Base-by-base conservation (phyloP, 2,797 vertebrate species). In the Falco columbarius region DNA sequence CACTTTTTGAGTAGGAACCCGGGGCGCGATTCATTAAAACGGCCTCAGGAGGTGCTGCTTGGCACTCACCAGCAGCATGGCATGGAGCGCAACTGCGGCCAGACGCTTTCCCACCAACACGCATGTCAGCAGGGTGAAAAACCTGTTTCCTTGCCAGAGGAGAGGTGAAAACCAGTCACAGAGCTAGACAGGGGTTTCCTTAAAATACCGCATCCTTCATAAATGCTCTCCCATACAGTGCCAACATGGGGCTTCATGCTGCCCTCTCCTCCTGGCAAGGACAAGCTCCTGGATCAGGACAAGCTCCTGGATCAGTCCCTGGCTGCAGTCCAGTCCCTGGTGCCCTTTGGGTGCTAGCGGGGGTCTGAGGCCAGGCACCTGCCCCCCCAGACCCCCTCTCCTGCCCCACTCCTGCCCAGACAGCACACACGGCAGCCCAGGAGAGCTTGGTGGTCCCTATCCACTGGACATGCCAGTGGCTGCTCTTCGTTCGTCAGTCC, bases 1-100 rank as follows among this genome's bases (percentile, higher is more conserved):
- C 30, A 8, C 61, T 62, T 59, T 70, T 67, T 59, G 83, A 49
- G 8, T 24, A 58, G 44, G 58, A 52, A 34, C 77, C 15, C 20
- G 40, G 95, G 91, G 96, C 79, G 29, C 51, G 86, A 97, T 98
- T 98, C 97, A 96, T 97, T 95, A 88, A 94, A 98, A 96, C 96
- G 94, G 91, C 97, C 95, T 96, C 51, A 14, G 90, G 46, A 90
- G 54, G 63, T 73, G 86, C 62, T 67, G 65, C 77, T 51, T 8
- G 71, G 63, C 61, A 2, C 54, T 80, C 3, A 13, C 46, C 24
- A 36, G 66, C 54, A 72, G 42, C 58, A 66, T 67, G 67, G 90
- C 71, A 68, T 2, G 14, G 54, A 36, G 65, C 52, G 10, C 58
- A 13, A 1, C 5, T 13, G 40, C 11, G 7, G 62, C 49, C 66